phyloP scores from a whole-genome alignment of 2,888 invertebrate species.

The Lathronympha strigana region DNA sequence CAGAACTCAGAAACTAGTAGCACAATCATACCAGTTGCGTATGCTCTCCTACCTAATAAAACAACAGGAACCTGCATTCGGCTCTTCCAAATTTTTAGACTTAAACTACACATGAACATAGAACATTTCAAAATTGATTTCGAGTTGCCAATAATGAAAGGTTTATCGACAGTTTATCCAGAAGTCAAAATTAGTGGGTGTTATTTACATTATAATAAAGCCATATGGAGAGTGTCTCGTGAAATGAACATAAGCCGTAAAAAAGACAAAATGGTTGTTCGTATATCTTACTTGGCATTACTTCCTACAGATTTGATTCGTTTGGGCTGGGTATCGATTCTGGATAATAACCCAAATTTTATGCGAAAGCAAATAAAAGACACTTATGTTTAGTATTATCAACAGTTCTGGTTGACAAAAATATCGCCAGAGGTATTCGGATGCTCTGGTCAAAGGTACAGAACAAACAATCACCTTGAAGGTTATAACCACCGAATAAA shows the following conservation, averaged over 20 bases:
- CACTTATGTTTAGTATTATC: background rate
- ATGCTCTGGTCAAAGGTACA: background rate
- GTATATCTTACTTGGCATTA: background rate
- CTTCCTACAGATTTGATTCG: slow-evolving; percentile 1
- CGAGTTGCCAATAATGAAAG: background rate
- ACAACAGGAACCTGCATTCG: background rate
- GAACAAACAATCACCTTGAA: background rate
- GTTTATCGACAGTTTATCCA: background rate
- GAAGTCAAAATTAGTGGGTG: background rate
- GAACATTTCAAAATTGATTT: background rate
- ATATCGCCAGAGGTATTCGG: background rate
- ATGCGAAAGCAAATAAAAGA: background rate
- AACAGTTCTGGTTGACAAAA: background rate
- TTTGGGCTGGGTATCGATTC: background rate
- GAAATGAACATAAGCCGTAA: background rate
- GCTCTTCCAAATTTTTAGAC: background rate
- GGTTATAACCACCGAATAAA: slow-evolving; percentile 6
- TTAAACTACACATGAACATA: background rate
- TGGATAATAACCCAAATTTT: background rate
- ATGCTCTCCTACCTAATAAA: background rate
- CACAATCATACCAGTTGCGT: background rate
- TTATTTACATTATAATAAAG: slow-evolving; percentile 3
- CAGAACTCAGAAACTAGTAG: slow-evolving; percentile 2
- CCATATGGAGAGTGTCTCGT: background rate
- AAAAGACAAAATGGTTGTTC: background rate